A percentile compares a stretch with the other conserved stretches of the same genome.
Evolutionary conservation across 2,888 invertebrate species (phyloP).

Genomic region (Phyto melanocephala): DNA sequence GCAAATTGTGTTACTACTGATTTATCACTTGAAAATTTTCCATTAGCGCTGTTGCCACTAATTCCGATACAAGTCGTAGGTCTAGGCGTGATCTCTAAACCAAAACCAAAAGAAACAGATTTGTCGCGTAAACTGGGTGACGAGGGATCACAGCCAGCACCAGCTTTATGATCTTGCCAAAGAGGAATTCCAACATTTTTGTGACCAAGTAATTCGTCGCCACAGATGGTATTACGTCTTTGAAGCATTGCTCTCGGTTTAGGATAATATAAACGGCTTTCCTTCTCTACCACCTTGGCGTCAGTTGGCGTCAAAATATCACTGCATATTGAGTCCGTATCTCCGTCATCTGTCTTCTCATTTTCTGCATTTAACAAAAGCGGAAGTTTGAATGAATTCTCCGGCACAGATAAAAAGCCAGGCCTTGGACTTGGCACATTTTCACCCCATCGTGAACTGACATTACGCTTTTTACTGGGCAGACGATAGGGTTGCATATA

Average conservation of each 20-base stretch:
- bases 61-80: constrained; percentile 84
- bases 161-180: constrained; percentile 86
- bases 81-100: constrained; percentile 84
- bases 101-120: constrained; percentile 88
- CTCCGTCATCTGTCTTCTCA: constrained; percentile 70
- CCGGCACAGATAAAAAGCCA: constrained; percentile 80
- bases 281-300: constrained; percentile 75
- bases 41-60: constrained; percentile 68
- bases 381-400: constrained; percentile 76
- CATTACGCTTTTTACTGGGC: constrained; percentile 85
- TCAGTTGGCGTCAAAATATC: constrained; percentile 81
- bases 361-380: constrained; percentile 79
- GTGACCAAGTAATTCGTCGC: constrained; percentile 83
- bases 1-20: constrained; percentile 56
- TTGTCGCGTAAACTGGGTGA: constrained; percentile 86
- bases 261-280: constrained; percentile 84
- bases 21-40: constrained; percentile 65
- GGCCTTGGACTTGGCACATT: constrained; percentile 84
- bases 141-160: constrained; percentile 74
- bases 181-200: constrained; percentile 80
- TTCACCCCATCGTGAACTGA: constrained; percentile 84
- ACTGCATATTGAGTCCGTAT: constrained; percentile 81
- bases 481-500: constrained; percentile 85
- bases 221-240: constrained; percentile 92
- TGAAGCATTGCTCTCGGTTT: constrained; percentile 88